Base-by-base conservation (phyloP, 2,113 vertebrate genomes). In the Bostrychus sinensis region DNA sequence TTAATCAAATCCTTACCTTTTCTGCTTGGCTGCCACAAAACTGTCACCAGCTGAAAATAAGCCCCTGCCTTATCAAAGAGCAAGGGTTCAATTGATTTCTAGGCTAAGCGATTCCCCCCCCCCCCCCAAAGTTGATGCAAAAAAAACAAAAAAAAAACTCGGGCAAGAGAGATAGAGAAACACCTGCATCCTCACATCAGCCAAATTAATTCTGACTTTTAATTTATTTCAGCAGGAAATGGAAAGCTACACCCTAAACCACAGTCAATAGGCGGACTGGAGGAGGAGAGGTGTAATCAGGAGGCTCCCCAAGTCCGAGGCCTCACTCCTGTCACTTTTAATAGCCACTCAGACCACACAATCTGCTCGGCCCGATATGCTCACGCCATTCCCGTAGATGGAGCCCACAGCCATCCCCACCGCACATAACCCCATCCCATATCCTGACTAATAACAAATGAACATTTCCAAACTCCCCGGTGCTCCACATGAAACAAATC, bases 141-240 rank as follows among this genome's bases (percentile, higher is more conserved):
- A 77, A 32, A 56, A 45, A 38, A 41, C 26, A 34, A 34, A n/a
- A n/a, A n/a, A n/a, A n/a, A n/a, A 10, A 36, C 73, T 63, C 4
- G 37, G 3, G 30, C 9, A 19, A 3, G 30, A 20, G 53, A 39
- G 64, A 75, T 30, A 50, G 68, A 76, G 60, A 80, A 77, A 82
- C 93, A 96, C 94, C 94, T 96, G 94, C 92, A 94, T 90, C 75
- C 81, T 66, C 93, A 93, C 92, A 81, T 98, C 97, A 99, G 92
- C 92, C 93, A 99, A 98, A 98, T 99, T 96, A 97, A 91, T 98
- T 99, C 95, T 98, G 97, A 99, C 97, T 98, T 99, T 96, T 98
- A 98, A 98, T 99, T 99, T 99, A 98, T 99, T 99, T 98, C 94
- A 89, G 93, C 85, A 94, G 95, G 95, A 98, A 98, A 98, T 96